These are phyloP conservation scores for Plusia festucae DNA, from an alignment of 2,888 invertebrate species.

Conservation along the genomic window DNA sequence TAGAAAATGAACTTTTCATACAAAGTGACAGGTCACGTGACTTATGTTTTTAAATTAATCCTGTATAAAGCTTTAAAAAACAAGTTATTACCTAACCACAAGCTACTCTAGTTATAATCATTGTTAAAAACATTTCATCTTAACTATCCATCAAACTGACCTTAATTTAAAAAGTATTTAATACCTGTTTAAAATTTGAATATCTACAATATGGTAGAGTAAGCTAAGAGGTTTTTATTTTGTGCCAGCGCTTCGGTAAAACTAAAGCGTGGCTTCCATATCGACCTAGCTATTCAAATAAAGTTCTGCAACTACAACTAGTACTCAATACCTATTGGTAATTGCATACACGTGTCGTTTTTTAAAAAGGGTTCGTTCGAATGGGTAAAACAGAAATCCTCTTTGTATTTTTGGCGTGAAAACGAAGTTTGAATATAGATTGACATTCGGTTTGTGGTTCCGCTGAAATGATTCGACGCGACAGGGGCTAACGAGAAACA, in stretches of 20 bases:
- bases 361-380: slow-evolving; percentile 45
- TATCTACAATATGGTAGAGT: neutral
- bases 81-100: neutral
- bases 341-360: slow-evolving; percentile 57
- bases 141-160: no score
- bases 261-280: slow-evolving; percentile 11
- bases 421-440: slow-evolving; percentile 67
- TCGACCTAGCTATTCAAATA: slow-evolving; percentile 20
- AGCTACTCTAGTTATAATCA: no score
- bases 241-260: slow-evolving; percentile 14
- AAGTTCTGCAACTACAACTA: slow-evolving; percentile 25
- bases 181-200: neutral
- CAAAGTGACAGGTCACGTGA: no score
- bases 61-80: no score
- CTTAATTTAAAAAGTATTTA: no score
- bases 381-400: slow-evolving; percentile 51
- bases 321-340: slow-evolving; percentile 27
- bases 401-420: slow-evolving; percentile 66
- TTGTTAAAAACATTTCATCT: neutral
- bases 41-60: no score
- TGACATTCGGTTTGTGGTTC: slow-evolving; percentile 65
- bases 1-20: no score
- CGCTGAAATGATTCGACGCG: slow-evolving; percentile 65
- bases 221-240: slow-evolving; percentile 31
- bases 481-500: slow-evolving; percentile 70